These are phyloP conservation scores for Styela clava DNA, from an alignment of 23 tunicate genomes.

Conservation along the genomic window DNA sequence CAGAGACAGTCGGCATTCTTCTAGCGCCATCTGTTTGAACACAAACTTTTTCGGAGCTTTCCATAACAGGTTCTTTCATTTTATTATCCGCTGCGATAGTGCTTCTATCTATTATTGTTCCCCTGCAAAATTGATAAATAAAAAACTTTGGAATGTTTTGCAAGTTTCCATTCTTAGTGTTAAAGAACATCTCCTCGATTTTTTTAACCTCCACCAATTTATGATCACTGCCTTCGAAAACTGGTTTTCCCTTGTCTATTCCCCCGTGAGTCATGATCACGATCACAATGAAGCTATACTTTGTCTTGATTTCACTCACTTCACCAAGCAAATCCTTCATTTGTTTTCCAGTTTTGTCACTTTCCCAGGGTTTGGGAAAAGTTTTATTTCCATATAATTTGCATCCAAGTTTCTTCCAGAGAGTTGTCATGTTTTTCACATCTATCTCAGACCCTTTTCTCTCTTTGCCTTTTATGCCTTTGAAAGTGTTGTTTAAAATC, in stretches of 20 bases:
- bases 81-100: not conserved
- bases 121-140: not conserved
- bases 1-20: slow-evolving; percentile 16
- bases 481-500: slow-evolving; percentile 31
- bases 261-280: slow-evolving; percentile 1
- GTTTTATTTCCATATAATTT: not conserved
- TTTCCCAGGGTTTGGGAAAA: not conserved
- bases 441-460: slow-evolving; percentile 31
- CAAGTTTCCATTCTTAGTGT: not conserved
- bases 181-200: not conserved
- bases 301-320: not conserved
- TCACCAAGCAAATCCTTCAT: not conserved
- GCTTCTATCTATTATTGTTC: not conserved
- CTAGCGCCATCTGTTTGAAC: not conserved
- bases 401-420: slow-evolving; percentile 35
- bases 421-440: slow-evolving; percentile 2
- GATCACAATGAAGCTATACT: not conserved
- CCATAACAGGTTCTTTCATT: not conserved
- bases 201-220: not conserved
- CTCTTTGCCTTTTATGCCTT: not conserved
- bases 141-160: not conserved
- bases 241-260: not conserved
- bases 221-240: not conserved
- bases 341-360: not conserved
- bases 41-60: no score